phyloP scores from a whole-genome alignment of 2,888 invertebrate species.

The Brachypterus glaber region DNA sequence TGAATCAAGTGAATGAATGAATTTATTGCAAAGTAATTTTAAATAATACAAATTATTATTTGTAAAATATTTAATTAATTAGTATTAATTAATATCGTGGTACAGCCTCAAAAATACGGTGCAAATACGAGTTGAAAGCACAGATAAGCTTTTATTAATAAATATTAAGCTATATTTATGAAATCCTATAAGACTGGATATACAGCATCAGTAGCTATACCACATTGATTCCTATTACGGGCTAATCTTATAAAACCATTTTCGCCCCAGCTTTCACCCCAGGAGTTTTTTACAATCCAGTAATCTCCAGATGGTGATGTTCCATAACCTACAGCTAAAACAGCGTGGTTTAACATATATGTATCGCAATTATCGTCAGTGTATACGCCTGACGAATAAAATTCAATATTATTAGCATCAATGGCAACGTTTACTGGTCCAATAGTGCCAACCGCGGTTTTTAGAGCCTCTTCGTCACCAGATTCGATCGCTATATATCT shows the following conservation, averaged over 20 bases:
- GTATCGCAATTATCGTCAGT: slow-evolving; percentile 64
- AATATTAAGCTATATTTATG: too few species aligned
- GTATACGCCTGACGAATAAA: slow-evolving; percentile 27
- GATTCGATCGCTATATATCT: too few species aligned
- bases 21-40: too few species aligned
- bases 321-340: slow-evolving; percentile 76
- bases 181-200: too few species aligned
- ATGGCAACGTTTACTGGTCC: slow-evolving; percentile 28
- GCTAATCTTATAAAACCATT: slow-evolving; percentile 83
- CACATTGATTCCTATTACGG: slow-evolving; percentile 78
- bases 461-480: slow-evolving; percentile 23
- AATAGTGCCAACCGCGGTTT: slow-evolving; percentile 26
- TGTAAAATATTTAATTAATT: too few species aligned
- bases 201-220: slow-evolving; percentile 72
- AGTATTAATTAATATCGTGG: too few species aligned
- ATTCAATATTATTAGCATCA: slow-evolving; percentile 27
- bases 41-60: too few species aligned
- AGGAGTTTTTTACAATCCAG: slow-evolving; percentile 85
- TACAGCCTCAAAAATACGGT: too few species aligned
- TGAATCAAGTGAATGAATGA: too few species aligned
- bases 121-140: too few species aligned
- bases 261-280: slow-evolving; percentile 72
- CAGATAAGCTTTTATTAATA: too few species aligned
- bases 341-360: slow-evolving; percentile 71
- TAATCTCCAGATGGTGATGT: slow-evolving; percentile 69